Evolutionary conservation across 2,888 invertebrate genomes (phyloP).

Genomic region (Lydus trimaculatus): DNA sequence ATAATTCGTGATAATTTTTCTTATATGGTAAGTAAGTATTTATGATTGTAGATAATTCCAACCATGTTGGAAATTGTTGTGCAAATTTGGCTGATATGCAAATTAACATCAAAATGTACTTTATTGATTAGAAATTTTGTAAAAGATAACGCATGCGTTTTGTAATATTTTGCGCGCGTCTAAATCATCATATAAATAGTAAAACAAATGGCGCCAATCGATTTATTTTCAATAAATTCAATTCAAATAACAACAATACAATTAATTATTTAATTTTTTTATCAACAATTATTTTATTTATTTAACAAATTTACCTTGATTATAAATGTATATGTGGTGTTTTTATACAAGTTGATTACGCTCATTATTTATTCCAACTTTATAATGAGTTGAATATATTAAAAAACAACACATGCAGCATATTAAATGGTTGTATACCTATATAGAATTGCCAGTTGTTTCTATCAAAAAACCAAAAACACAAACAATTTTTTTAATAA

Average conservation of each 20-base stretch:
- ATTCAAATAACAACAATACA: neutral
- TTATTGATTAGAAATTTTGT: conserved; percentile 43
- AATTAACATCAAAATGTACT: conserved; percentile 28
- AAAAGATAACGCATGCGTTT: conserved; percentile 38
- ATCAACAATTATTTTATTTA: neutral
- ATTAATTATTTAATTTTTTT: neutral
- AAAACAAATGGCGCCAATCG: conserved; percentile 45
- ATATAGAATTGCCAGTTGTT: neutral
- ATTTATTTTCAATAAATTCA: conserved; percentile 27
- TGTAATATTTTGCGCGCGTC: conserved; percentile 38
- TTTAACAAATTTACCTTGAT: neutral
- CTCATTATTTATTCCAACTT: neutral
- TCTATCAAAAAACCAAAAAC: neutral
- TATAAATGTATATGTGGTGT: neutral
- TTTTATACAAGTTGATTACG: neutral
- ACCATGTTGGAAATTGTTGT: neutral
- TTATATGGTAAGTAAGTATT: conserved; percentile 29
- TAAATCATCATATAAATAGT: conserved; percentile 33
- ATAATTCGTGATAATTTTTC: conserved; percentile 36
- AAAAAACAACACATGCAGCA: neutral
- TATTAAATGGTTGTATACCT: neutral
- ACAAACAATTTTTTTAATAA: neutral
- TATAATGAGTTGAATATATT: conserved; percentile 2
- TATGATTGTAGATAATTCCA: conserved; percentile 37
- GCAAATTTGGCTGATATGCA: conserved; percentile 33